Percentiles rank a stretch among this genome's conserved stretches.
phyloP scores from a whole-genome alignment of 2,113 vertebrate species.

The Antigone vipio region DNA sequence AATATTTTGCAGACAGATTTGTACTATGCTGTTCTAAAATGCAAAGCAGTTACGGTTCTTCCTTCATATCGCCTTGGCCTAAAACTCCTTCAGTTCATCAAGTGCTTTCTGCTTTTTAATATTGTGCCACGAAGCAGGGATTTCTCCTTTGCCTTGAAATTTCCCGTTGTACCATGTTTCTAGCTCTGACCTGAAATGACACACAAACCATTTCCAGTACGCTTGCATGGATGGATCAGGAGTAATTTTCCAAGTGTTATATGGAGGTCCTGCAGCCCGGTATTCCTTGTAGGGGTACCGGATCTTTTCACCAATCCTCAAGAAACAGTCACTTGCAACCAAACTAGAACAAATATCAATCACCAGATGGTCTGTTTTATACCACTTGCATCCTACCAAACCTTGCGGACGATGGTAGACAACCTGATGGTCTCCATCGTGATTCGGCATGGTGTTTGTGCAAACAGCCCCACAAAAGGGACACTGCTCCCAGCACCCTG shows the following conservation, averaged over 20 bases:
- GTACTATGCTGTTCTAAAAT: background rate
- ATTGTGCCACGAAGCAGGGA: background rate
- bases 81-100: background rate
- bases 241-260: conserved; percentile 63
- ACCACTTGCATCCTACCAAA: fast-evolving
- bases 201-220: conserved; percentile 82
- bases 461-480: conserved; percentile 69
- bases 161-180: background rate
- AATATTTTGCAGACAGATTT: background rate
- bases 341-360: conserved; percentile 45
- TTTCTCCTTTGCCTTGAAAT: conserved; percentile 30
- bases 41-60: background rate
- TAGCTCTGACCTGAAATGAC: conserved; percentile 63
- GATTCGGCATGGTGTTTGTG: conserved; percentile 56
- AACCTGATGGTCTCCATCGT: conserved; percentile 49
- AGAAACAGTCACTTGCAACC: fast-evolving
- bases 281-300: conserved; percentile 61
- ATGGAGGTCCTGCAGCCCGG: conserved; percentile 10
- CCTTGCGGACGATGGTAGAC: conserved; percentile 15
- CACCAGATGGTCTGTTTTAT: background rate
- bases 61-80: fast-evolving
- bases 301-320: fast-evolving
- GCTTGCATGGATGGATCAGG: conserved; percentile 57
- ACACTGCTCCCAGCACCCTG: conserved; percentile 67
- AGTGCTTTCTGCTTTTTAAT: conserved; percentile 49